Base-by-base conservation (phyloP, 2,797 vertebrate species). In the Cirrhinus mrigala region DNA sequence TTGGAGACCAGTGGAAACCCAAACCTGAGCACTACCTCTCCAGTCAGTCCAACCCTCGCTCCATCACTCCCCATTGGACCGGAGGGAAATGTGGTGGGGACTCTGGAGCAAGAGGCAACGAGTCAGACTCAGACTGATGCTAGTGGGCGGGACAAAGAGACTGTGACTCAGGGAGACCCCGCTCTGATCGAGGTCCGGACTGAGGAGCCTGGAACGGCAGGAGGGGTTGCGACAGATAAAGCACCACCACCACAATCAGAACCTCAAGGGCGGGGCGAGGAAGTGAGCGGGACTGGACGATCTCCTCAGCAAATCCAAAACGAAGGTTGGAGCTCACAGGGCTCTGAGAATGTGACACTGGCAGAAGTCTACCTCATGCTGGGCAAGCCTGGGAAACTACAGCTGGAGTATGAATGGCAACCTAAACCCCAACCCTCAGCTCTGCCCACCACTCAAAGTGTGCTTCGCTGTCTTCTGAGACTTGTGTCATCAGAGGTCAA, bases 321-420 rank as follows among this genome's bases (percentile, higher is more conserved):
- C 84, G 97, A 98, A 86, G 98, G 98, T 87, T 99, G 98, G 98
- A 98, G 93, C 44, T 87, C 95, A 5, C 96, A 96, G 52, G 97
- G 96, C 18, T 96, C 97, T 0, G 98, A 98, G 90, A 97, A 96
- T 89, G 97, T 99, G 88, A 99, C 98, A 0, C 91, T 99, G 92
- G 98, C 98, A 0, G 98, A 99, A 95, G 96, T 99, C 92, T 99
- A 99, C 96, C 96, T 99, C 95, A 99, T 99, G 98, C 96, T 97
- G 90, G 98, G 98, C 89, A 99, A 99, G 91, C 98, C 98, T 0
- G 97, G 95, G 86, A 99, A 99, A 91, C 88, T 99, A 92, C 98
- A 98, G 94, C 94, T 99, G 82, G 98, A 99, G 84, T 99, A 99
- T 0, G 98, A 99, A 90, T 99, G 98, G 98, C 93, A 98, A 91